Evolutionary conservation across 2,888 invertebrate species (phyloP), one percentile per base, ranked within the genome.

Genomic region (Lymantria monacha): DNA sequence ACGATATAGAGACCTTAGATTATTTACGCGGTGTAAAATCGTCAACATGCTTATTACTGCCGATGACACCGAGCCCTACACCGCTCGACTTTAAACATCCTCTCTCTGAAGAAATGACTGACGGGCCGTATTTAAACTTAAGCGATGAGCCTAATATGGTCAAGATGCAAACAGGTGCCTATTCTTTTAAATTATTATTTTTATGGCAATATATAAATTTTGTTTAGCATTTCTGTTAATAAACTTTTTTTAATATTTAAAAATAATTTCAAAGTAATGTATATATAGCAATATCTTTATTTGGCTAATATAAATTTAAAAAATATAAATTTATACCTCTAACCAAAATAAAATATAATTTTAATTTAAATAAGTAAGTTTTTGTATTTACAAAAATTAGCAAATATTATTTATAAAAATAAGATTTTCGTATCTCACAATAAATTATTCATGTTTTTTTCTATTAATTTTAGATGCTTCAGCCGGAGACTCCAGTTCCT

Each of bases 41-140:
- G 0, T 94, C 95, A 46, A 94, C 93, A 64, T 95, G 94, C 72
- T 92, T 94, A 42, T 83, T 95, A 40, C 75, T 95, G 40, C 87
- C 93, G 14, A 79, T 81, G 43, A 94, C 93, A 30, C 94, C 94
- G 7, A 93, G 93, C 45, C 93, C 93, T 0, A 92, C 93, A n/a
- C 89, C 91, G 10, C 77, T 92, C 44, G 93, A 93, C 49, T 92
- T 93, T 60, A 92, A 92, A 51, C 93, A 93, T 74, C 93, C 93
- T 22, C 77, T 93, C 0, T 92, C 93, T 7, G 92, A 93, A 51
- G 92, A 89, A 73, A 86, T 88, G 67, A 81, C 65, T 59, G 91
- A 92, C 59, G 89, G 76, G 43, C 86, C 90, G 41, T 92, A 92
- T 65, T 65, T 89, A 54, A 70, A 76, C 31, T 63, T 89, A 30